Base-by-base conservation (phyloP, 2,888 invertebrate species). In the Tupiocoris notatus region DNA sequence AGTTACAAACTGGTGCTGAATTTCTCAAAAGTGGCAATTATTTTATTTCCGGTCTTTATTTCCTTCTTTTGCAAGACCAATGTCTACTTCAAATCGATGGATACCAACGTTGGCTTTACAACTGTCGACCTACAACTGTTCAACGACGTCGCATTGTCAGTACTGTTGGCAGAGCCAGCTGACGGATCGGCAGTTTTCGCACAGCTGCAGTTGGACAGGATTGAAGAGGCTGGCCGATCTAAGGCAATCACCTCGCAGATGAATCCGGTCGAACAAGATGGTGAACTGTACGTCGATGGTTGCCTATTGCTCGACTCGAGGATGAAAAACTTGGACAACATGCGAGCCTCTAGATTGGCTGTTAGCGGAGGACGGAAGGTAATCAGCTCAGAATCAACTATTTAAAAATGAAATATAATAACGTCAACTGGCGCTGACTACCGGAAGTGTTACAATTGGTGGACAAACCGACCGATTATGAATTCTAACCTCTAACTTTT, bases 341-440 rank as follows among this genome's bases (percentile, higher is more conserved):
- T 90, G 86, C 86, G 87, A 80, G 90, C 89, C 1, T 88, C 88
- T 77, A 85, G 87, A 78, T 88, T 96, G 81, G 91, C 95, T 0
- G 95, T 96, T 1, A 95, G 95, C 62, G 95, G 96, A 0, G 89
- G 90, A 2, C 84, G 91, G 39, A 91, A 92, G 85, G 73, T 73
- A 39, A 21, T n/a, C n/a, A n/a, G n/a, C n/a, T n/a, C n/a, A n/a
- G n/a, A n/a, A n/a, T n/a, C n/a, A n/a, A n/a, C n/a, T n/a, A n/a
- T n/a, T n/a, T n/a, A n/a, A n/a, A n/a, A n/a, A n/a, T n/a, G n/a
- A n/a, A n/a, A n/a, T n/a, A n/a, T n/a, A n/a, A n/a, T n/a, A n/a
- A n/a, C n/a, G n/a, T n/a, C n/a, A n/a, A n/a, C n/a, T n/a, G n/a
- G n/a, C n/a, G n/a, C n/a, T n/a, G n/a, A n/a, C n/a, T n/a, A n/a